Percentiles rank a stretch among this genome's conserved stretches.
Evolutionary conservation across 2,113 vertebrate species (phyloP).

Genomic region (Antechinus stuartii): DNA sequence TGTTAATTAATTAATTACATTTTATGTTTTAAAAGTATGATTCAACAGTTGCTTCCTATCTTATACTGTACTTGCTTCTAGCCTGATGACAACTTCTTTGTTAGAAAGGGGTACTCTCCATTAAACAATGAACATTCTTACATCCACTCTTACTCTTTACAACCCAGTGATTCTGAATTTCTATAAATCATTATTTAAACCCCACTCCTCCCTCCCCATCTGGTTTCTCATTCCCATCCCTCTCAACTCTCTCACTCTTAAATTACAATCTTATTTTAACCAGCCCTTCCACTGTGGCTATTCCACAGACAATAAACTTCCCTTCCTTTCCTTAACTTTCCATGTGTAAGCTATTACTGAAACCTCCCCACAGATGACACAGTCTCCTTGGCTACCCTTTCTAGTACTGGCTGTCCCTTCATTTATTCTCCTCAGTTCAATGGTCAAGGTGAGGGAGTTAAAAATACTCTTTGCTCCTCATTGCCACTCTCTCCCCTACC

Average conservation of each 20-base stretch:
- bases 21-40: not conserved
- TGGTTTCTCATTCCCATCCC: not conserved
- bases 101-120: not conserved
- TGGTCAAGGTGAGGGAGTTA: not conserved
- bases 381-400: not conserved
- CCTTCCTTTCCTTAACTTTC: not conserved
- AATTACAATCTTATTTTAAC: not conserved
- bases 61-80: not conserved
- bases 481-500: not conserved
- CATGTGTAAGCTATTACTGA: not conserved
- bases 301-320: not conserved
- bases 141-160: not conserved
- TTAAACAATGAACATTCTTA: not conserved
- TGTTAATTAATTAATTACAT: not conserved
- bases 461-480: not conserved
- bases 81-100: not conserved
- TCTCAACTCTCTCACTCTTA: not conserved
- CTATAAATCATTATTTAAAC: not conserved
- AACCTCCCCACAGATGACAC: not conserved
- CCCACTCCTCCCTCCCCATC: not conserved
- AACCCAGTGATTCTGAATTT: not conserved
- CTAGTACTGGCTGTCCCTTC: not conserved
- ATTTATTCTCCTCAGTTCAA: not conserved
- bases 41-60: not conserved
- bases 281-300: not conserved